A percentile compares a stretch with the other conserved stretches of the same genome.
These are phyloP conservation scores for Pteronotus mesoamericanus DNA, from an alignment of 2,797 vertebrate genomes.

Conservation along the genomic window DNA sequence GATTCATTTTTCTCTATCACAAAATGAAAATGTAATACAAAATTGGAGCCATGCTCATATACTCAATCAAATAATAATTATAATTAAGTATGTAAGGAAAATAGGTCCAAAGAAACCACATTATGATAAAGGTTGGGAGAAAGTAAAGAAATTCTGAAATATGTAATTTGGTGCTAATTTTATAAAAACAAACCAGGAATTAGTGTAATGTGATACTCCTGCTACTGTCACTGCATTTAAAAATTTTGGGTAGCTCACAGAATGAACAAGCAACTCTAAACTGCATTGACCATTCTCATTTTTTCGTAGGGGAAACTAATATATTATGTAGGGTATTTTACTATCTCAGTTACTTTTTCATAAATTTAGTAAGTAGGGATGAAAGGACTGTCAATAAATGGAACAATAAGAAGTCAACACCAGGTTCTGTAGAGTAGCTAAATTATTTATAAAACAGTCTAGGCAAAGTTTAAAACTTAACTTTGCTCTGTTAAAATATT, in stretches of 20 bases:
- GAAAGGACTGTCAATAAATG: background rate
- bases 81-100: background rate
- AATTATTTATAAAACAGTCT: background rate
- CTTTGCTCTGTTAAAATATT: slow-evolving; percentile 22
- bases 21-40: background rate
- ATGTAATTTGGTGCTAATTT: background rate
- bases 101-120: background rate
- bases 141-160: background rate
- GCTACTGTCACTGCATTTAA: background rate
- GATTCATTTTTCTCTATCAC: background rate
- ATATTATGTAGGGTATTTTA: background rate
- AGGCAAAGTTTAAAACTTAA: background rate
- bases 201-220: background rate
- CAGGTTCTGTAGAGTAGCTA: background rate
- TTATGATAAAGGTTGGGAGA: background rate
- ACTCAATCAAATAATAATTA: background rate
- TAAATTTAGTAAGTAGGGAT: background rate
- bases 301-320: background rate
- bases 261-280: background rate
- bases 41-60: fast-evolving
- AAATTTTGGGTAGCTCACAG: background rate
- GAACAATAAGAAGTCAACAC: background rate
- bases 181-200: background rate
- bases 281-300: background rate
- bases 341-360: background rate